Percentiles rank a stretch among this genome's conserved stretches.
These are phyloP conservation scores for Dromiciops gliroides DNA, from an alignment of 2,113 vertebrate genomes.

Conservation along the genomic window DNA sequence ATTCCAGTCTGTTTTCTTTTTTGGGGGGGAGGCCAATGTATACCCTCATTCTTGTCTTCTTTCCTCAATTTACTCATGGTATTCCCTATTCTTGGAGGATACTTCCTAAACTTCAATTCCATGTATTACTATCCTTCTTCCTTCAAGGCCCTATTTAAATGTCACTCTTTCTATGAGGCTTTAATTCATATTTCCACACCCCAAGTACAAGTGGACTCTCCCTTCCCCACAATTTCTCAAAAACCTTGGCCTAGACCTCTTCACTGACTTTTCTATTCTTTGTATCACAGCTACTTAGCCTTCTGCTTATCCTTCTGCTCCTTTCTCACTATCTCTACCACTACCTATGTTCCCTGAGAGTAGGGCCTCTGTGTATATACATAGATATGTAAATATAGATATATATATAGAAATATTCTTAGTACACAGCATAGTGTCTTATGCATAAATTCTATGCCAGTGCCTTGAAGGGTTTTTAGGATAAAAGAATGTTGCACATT, in stretches of 20 bases:
- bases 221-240: neutral
- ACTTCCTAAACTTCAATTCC: too few relatives aligned
- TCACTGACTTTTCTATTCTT: neutral
- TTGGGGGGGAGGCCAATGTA: neutral
- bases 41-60: neutral
- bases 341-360: neutral
- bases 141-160: neutral
- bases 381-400: too few relatives aligned
- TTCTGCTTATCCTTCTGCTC: neutral
- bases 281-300: neutral
- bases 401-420: neutral
- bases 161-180: neutral
- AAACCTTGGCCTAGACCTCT: neutral
- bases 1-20: neutral
- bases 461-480: neutral
- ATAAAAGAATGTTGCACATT: neutral
- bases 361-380: neutral
- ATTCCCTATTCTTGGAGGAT: neutral
- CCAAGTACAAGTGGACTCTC: neutral
- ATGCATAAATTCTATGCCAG: neutral
- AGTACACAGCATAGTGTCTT: neutral
- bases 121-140: neutral
- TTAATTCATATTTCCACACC: neutral
- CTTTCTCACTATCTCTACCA: neutral
- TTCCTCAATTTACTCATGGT: neutral